Evolutionary conservation across 1,140 invertebrate genomes (phyloP).

Genomic region (Drosophila grimshawi): DNA sequence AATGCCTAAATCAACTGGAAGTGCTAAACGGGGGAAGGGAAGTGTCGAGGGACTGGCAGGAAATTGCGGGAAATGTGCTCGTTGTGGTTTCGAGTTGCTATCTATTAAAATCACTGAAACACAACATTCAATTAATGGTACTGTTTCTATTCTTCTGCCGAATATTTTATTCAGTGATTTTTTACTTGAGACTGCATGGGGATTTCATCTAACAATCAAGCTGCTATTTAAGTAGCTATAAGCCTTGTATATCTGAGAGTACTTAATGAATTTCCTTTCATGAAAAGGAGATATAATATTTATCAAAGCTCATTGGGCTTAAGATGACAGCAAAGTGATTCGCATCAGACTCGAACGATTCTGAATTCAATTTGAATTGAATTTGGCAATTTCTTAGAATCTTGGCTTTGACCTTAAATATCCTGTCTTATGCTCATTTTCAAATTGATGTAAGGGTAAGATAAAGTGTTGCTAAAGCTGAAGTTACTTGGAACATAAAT

Average conservation of each 20-base stretch:
- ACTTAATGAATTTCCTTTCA: neutral
- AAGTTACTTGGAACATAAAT: neutral
- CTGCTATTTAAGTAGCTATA: neutral
- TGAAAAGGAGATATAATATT: neutral
- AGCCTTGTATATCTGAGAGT: neutral
- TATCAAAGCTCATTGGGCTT: neutral
- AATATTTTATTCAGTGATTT: neutral
- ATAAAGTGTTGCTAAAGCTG: neutral
- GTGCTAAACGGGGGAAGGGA: neutral
- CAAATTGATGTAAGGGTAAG: neutral
- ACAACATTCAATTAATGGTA: slow-evolving; percentile 6
- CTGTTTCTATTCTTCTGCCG: neutral
- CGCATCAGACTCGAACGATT: neutral
- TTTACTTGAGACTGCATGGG: neutral
- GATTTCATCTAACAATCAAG: neutral
- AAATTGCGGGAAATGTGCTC: slow-evolving; percentile 51
- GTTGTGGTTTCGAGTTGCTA: slow-evolving; percentile 16
- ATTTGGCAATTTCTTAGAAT: neutral
- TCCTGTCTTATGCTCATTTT: neutral
- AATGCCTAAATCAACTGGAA: slow-evolving; percentile 33
- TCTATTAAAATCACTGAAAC: slow-evolving; percentile 17
- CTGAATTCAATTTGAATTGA: neutral
- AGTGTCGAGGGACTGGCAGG: slow-evolving; percentile 10
- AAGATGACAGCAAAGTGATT: neutral
- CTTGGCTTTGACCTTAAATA: neutral